Evolutionary conservation across 2,888 invertebrate genomes (phyloP).

Genomic region (Hyalella azteca): DNA sequence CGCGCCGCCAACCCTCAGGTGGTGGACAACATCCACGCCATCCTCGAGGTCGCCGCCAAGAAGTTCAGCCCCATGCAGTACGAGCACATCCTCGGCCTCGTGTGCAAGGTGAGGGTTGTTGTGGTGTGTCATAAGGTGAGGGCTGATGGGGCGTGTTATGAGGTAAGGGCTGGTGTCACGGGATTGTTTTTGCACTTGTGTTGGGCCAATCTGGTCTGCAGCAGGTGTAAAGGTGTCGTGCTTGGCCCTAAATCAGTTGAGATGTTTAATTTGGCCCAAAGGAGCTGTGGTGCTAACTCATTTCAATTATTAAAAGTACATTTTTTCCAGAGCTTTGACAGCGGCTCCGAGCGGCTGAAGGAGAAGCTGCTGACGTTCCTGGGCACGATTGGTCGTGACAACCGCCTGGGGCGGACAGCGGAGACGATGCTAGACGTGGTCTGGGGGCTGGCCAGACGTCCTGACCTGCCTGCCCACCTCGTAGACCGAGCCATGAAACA

Average conservation of each 20-base stretch:
- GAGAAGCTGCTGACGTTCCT: slow-evolving; percentile 65
- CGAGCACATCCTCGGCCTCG: slow-evolving; percentile 64
- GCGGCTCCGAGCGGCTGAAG: slow-evolving; percentile 62
- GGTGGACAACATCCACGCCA: slow-evolving; percentile 66
- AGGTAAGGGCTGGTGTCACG: no score
- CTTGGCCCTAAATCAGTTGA: no score
- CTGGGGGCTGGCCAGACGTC: slow-evolving; percentile 66
- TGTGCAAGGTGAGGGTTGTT: slow-evolving; percentile 63
- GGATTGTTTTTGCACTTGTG: no score
- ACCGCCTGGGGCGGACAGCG: slow-evolving; percentile 63
- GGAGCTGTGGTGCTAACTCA: no score
- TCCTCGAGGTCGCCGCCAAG: slow-evolving; percentile 66
- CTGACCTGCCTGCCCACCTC: slow-evolving; percentile 63
- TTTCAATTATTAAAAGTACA: no score
- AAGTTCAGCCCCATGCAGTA: slow-evolving; percentile 65
- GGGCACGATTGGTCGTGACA: slow-evolving; percentile 65
- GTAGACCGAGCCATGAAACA: slow-evolving; percentile 65
- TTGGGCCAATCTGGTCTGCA: no score
- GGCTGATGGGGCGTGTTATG: no score
- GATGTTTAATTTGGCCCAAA: no score
- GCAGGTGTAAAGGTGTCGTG: no score
- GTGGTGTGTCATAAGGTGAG: neutral
- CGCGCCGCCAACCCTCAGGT: slow-evolving; percentile 65
- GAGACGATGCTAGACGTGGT: slow-evolving; percentile 65
- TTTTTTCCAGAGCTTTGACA: slow-evolving; percentile 51